These are phyloP conservation scores for Mythimna impura DNA, from an alignment of 2,888 invertebrate species.

Conservation along the genomic window DNA sequence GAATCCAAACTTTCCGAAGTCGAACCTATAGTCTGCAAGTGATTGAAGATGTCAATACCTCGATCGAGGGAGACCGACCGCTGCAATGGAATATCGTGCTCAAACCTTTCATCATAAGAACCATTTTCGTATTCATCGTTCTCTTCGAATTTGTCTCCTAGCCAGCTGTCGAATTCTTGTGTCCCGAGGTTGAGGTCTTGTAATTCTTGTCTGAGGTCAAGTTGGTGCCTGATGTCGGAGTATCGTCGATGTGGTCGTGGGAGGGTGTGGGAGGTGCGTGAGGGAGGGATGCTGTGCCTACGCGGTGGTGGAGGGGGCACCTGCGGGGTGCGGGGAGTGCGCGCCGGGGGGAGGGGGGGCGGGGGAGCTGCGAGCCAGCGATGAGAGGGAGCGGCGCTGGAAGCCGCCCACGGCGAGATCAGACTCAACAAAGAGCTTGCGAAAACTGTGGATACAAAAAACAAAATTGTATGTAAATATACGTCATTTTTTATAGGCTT, in stretches of 20 bases:
- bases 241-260: constrained; percentile 45
- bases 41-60: constrained; percentile 82
- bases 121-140: constrained; percentile 66
- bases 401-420: constrained; percentile 93
- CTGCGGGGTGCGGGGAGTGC: constrained; percentile 87
- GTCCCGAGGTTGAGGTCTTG: constrained; percentile 77
- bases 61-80: constrained; percentile 84
- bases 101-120: constrained; percentile 72
- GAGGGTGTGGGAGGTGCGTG: constrained; percentile 65
- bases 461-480: neutral
- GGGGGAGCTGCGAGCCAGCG: constrained; percentile 91
- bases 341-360: constrained; percentile 81
- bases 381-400: constrained; percentile 95
- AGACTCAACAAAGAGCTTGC: constrained; percentile 96
- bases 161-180: constrained; percentile 81
- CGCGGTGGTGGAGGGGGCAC: constrained; percentile 84
- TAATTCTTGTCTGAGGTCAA: constrained; percentile 84
- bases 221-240: constrained; percentile 74
- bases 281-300: constrained; percentile 80
- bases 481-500: neutral
- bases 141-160: constrained; percentile 79
- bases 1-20: constrained; percentile 77
- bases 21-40: constrained; percentile 79
- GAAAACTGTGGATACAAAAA: constrained; percentile 92
- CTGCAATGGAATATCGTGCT: constrained; percentile 80